Conservation (phyloP, 2,888 invertebrate genomes). For the Idaea aversata region DNA sequence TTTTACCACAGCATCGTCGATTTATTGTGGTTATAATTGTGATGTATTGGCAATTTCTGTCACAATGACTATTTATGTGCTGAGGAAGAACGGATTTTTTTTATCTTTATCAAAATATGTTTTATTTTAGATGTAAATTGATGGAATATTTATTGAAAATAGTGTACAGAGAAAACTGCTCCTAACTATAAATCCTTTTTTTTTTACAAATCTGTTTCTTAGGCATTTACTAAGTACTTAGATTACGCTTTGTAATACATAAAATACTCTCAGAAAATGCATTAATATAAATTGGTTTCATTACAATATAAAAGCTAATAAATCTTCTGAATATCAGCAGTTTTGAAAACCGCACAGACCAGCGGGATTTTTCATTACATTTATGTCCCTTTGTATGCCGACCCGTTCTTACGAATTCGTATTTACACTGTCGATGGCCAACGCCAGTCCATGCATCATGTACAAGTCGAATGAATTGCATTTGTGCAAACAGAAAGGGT, state of each 20-base stretch:
- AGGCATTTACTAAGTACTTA: no score
- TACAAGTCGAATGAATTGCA: slow-evolving; percentile 48
- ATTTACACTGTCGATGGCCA: slow-evolving; percentile 15
- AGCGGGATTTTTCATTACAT: background rate
- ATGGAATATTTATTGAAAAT: no score
- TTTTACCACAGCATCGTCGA: slow-evolving; percentile 21
- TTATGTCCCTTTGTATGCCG: background rate
- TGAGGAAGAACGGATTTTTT: background rate
- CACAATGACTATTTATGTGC: slow-evolving; percentile 3
- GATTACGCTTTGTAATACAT: background rate
- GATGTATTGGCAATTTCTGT: slow-evolving; percentile 25
- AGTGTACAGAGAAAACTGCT: no score
- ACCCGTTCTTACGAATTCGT: background rate
- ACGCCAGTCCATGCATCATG: slow-evolving; percentile 47
- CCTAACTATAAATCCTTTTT: no score
- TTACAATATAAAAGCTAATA: background rate
- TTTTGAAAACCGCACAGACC: background rate
- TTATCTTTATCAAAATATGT: background rate
- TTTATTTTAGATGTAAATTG: no score
- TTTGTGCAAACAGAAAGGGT: slow-evolving; percentile 64
- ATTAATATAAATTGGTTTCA: no score
- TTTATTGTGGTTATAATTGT: slow-evolving; percentile 20
- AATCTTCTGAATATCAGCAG: background rate
- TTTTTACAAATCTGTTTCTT: no score
- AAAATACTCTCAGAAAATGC: background rate